A percentile compares a stretch with the other conserved stretches of the same genome.
phyloP scores from a whole-genome alignment of 2,797 vertebrate genomes.

The Megalops cyprinoides region DNA sequence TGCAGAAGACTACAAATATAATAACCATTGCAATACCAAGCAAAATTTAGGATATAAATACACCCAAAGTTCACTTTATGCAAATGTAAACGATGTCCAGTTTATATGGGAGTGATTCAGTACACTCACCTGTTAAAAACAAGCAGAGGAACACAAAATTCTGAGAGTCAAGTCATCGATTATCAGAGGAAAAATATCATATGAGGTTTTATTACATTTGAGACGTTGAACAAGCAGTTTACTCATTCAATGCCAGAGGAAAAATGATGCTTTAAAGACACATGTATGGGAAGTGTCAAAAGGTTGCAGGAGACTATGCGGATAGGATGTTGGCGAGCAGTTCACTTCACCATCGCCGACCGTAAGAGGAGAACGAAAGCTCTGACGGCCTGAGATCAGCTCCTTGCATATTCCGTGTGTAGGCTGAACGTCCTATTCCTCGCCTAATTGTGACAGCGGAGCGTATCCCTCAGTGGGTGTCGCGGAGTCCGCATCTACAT shows the following conservation, averaged over 20 bases:
- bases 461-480: constrained; percentile 54
- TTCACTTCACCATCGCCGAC: not conserved
- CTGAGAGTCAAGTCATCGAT: not conserved
- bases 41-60: not conserved
- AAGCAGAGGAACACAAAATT: not conserved
- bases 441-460: constrained; percentile 51
- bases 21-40: not conserved
- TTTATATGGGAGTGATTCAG: not conserved
- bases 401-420: constrained; percentile 1
- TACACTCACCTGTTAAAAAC: not conserved
- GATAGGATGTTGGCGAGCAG: not conserved
- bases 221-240: not conserved
- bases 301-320: not conserved
- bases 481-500: constrained; percentile 62
- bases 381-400: too few relatives aligned
- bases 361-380: constrained; percentile 21
- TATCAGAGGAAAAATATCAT: not conserved
- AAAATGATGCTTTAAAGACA: too few relatives aligned
- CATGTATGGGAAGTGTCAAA: not conserved
- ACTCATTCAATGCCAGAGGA: too few relatives aligned
- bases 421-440: not conserved
- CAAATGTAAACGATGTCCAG: not conserved
- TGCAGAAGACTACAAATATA: too few relatives aligned
- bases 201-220: not conserved
- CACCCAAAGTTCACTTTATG: not conserved